A percentile compares a stretch with the other conserved stretches of the same genome.
Evolutionary conservation across 1,140 invertebrate species (phyloP).

Genomic region (Nasonia vitripennis): DNA sequence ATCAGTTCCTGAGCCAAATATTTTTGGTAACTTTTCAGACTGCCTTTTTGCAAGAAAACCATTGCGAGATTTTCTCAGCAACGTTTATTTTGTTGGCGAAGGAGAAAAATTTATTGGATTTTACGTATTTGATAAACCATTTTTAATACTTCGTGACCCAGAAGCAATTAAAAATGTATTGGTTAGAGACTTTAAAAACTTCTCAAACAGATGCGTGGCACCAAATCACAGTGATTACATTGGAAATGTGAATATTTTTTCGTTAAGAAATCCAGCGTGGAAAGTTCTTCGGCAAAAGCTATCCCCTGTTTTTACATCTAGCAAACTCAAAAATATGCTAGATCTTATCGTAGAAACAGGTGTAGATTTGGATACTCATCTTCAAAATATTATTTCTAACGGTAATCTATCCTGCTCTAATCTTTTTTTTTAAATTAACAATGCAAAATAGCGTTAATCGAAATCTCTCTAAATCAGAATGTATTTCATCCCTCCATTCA

Average conservation of each 20-base stretch:
- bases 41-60: slow-evolving; percentile 51
- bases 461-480: no score
- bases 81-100: slow-evolving; percentile 52
- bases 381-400: slow-evolving; percentile 50
- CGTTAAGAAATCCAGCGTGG: slow-evolving; percentile 67
- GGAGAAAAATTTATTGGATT: slow-evolving; percentile 63
- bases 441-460: no score
- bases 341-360: slow-evolving; percentile 69
- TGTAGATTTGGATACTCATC: slow-evolving; percentile 63
- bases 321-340: slow-evolving; percentile 71
- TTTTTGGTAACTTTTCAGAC: slow-evolving; percentile 65
- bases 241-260: slow-evolving; percentile 63
- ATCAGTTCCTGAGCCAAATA: slow-evolving; percentile 59
- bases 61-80: slow-evolving; percentile 38
- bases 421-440: background rate
- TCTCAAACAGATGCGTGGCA: slow-evolving; percentile 61
- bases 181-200: slow-evolving; percentile 73
- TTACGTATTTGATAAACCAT: slow-evolving; percentile 66
- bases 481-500: no score
- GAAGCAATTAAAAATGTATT: slow-evolving; percentile 71
- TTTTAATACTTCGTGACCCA: slow-evolving; percentile 70
- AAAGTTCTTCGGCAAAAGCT: slow-evolving; percentile 68
- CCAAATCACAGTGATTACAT: slow-evolving; percentile 59
- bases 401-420: slow-evolving; percentile 50
- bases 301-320: slow-evolving; percentile 69